Conservation (phyloP, 1,140 invertebrate species). For the Calliopsis andreniformis region DNA sequence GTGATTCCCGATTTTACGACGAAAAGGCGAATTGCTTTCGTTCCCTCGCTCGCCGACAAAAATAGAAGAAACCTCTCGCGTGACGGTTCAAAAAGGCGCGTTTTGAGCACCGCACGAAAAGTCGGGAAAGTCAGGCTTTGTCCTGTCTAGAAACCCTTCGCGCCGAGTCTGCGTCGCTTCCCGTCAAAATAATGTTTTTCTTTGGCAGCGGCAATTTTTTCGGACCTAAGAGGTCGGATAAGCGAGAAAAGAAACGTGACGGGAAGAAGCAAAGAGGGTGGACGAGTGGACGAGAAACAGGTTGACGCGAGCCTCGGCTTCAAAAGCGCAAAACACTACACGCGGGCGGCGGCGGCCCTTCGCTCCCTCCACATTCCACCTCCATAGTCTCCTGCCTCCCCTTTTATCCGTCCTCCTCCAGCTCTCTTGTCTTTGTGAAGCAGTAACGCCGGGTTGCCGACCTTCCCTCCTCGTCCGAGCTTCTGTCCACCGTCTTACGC, state of each 20-base stretch:
- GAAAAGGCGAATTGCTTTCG: conserved; percentile 14
- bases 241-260: conserved; percentile 20
- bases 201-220: conserved; percentile 24
- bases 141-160: not conserved
- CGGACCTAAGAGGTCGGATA: not conserved
- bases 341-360: not conserved
- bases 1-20: conserved; percentile 1
- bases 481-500: conserved; percentile 39
- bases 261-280: not conserved
- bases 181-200: conserved; percentile 24
- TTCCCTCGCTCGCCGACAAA: not conserved
- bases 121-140: not conserved
- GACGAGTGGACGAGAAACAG: conserved; percentile 42
- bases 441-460: conserved; percentile 48
- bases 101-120: not conserved
- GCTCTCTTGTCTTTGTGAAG: conserved; percentile 41
- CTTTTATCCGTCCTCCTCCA: conserved; percentile 38
- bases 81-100: not conserved
- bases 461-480: conserved; percentile 34
- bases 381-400: conserved; percentile 14
- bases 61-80: not conserved
- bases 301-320: conserved; percentile 52
- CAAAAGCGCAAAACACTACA: conserved; percentile 54
- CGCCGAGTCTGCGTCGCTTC: not conserved
- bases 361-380: conserved; percentile 44